Percentiles rank a stretch among this genome's conserved stretches.
Evolutionary conservation across 1,140 invertebrate genomes (phyloP).

Genomic region (Goniozus legneri): DNA sequence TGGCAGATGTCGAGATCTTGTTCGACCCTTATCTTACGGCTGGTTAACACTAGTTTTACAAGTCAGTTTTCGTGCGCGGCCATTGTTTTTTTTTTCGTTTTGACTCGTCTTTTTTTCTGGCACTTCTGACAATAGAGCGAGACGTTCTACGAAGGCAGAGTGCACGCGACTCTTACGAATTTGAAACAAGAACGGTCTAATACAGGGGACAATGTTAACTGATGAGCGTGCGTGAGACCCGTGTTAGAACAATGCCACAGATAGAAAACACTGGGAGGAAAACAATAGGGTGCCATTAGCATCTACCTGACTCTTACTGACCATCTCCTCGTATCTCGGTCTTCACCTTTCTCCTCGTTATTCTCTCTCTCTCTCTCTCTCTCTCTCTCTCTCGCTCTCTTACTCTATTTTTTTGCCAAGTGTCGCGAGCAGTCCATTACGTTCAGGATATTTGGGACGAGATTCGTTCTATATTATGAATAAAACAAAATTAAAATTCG

Average conservation of each 20-base stretch:
- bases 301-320: slow-evolving; percentile 29
- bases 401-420: slow-evolving; percentile 1
- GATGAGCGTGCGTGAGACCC: slow-evolving; percentile 20
- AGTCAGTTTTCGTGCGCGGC: slow-evolving; percentile 1
- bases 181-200: slow-evolving; percentile 34
- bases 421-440: not conserved
- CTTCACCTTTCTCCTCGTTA: slow-evolving; percentile 6
- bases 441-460: not conserved
- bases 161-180: slow-evolving; percentile 22
- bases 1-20: not conserved
- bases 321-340: not conserved
- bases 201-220: slow-evolving; percentile 32
- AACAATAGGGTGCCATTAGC: slow-evolving; percentile 35
- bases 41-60: slow-evolving; percentile 24
- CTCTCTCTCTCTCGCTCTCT: not conserved
- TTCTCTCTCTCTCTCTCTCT: not conserved
- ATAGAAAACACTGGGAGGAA: slow-evolving; percentile 26
- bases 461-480: not conserved
- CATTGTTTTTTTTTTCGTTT: slow-evolving; percentile 12
- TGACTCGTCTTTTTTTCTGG: not conserved
- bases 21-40: not conserved
- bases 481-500: not conserved
- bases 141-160: slow-evolving; percentile 17
- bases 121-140: slow-evolving; percentile 2
- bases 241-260: slow-evolving; percentile 24